These are phyloP conservation scores for Eristalis intricaria DNA, from an alignment of 2,888 invertebrate genomes.

Conservation along the genomic window DNA sequence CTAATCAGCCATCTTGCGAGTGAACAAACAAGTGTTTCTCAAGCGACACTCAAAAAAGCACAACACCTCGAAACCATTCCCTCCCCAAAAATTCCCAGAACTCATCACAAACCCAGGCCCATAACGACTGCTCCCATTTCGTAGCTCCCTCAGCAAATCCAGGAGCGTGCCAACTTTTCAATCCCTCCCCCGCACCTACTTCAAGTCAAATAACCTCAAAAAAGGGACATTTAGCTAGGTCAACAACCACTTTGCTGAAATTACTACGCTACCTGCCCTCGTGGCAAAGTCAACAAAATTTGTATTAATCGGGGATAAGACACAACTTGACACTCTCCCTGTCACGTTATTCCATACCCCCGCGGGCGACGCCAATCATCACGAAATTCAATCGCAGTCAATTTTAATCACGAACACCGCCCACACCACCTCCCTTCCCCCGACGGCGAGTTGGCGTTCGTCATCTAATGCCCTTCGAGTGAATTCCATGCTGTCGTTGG, in stretches of 20 bases:
- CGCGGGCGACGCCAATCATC: neutral
- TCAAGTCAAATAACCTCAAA: no score
- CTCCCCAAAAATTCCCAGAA: no score
- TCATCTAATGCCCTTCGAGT: neutral
- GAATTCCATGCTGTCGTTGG: neutral
- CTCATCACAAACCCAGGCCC: no score
- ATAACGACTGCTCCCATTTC: no score
- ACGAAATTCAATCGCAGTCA: slow-evolving; percentile 1
- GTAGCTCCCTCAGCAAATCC: no score
- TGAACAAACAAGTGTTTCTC: no score
- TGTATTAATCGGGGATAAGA: neutral
- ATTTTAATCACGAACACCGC: neutral
- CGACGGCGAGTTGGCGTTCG: neutral
- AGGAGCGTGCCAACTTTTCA: no score
- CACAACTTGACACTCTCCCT: neutral
- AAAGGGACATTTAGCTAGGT: neutral
- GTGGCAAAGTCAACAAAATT: neutral
- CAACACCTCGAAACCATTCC: no score
- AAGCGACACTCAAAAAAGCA: no score
- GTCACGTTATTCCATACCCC: neutral
- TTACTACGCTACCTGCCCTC: neutral
- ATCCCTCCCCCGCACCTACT: no score
- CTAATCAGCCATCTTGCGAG: no score
- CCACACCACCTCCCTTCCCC: neutral
- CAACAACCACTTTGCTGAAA: neutral